These are phyloP conservation scores for Notodromas monacha DNA, from an alignment of 2,888 invertebrate species.

Conservation along the genomic window DNA sequence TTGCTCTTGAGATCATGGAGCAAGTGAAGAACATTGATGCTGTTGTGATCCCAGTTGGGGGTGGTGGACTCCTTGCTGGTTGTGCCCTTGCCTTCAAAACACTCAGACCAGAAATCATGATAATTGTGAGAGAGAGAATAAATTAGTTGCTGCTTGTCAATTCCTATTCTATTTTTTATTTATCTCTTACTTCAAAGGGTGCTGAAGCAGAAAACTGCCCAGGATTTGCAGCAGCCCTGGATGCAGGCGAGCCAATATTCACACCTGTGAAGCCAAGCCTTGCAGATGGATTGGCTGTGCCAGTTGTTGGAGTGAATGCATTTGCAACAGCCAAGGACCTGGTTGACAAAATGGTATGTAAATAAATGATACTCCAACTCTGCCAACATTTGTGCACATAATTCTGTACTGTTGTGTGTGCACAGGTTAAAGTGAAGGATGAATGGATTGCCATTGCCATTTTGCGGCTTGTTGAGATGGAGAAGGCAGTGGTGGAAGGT, in stretches of 20 bases:
- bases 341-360: constrained; percentile 30
- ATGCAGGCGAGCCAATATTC: constrained; percentile 29
- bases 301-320: constrained; percentile 54
- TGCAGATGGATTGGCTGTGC: constrained; percentile 63
- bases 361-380: too few species aligned
- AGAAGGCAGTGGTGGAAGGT: constrained; percentile 67
- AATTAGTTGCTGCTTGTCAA: too few species aligned
- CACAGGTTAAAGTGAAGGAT: constrained; percentile 30
- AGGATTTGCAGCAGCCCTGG: constrained; percentile 40
- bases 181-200: constrained; percentile 5
- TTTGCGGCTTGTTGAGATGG: constrained; percentile 37
- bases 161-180: constrained; percentile 6
- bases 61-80: constrained; percentile 72
- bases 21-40: constrained; percentile 63
- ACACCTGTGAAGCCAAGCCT: constrained; percentile 35
- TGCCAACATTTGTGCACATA: too few species aligned
- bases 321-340: constrained; percentile 33
- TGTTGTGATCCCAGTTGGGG: constrained; percentile 64
- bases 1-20: constrained; percentile 66
- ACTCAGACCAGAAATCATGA: constrained; percentile 39
- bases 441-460: constrained; percentile 54
- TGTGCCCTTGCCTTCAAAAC: constrained; percentile 61
- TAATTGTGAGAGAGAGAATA: constrained; percentile 40
- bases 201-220: constrained; percentile 38
- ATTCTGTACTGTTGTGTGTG: constrained; percentile 9